Base-by-base conservation (phyloP, 2,797 vertebrate species). In the Ammospiza maritima region DNA sequence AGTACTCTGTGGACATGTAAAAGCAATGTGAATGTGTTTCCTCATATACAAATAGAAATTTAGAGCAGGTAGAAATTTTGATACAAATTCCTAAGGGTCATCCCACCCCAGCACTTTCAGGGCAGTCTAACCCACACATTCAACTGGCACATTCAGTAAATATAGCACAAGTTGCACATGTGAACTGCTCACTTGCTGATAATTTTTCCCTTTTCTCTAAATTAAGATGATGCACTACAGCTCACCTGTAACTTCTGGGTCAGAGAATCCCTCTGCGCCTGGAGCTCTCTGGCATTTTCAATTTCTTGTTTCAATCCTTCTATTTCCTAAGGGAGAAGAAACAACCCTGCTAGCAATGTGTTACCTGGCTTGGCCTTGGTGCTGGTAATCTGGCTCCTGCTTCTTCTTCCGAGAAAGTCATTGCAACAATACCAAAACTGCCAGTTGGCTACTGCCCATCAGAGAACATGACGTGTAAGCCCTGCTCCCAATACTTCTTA, bases 301-400 rank as follows among this genome's bases (percentile, higher is more conserved):
- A 99, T 97, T 98, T 99, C 99, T 97, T 99, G 98, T 98, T 99
- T 99, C 95, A 99, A 94, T 97, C 98, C 98, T 97, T 99, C 99
- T 97, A 99, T 99, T 99, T 99, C 99, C 99, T 99, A 94, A 73
- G 82, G 88, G 71, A 69, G 85, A 91, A 85, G 95, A 92, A 97
- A 76, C 27, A 96, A 60, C 47, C 27, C 54, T 44, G 88, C 91
- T 91, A 95, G 97, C 84, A 90, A 69, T 89, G 75, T 0, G 6
- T 82, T 86, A 95, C 16, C 13, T 30, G 44, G 64, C 36, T 67
- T 76, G 57, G 58, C 23, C 47, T 71, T 4, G 4, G 16, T 27
- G 42, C 45, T 91, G 29, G n/a, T 88, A 25, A 78, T 25, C 29
- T 65, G 73, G 8, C n/a, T 82, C 16, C 12, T 9, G 6, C 54